Evolutionary conservation across 2,888 invertebrate species (phyloP), one percentile per base, ranked within the genome.

Genomic region (Ennomos fuscantarius): DNA sequence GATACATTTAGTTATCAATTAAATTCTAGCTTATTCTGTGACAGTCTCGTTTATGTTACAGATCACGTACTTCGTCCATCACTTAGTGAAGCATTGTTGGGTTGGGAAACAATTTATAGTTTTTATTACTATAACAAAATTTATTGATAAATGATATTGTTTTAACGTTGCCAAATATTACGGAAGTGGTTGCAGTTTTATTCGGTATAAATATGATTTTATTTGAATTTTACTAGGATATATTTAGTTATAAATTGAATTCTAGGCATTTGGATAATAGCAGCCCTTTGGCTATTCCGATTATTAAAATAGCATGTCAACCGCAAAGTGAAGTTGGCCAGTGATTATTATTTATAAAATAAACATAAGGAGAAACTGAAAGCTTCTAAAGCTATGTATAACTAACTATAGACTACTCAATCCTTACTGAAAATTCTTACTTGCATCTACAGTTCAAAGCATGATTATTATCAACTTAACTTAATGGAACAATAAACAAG

Each of bases 401-500:
- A 39, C 37, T 49, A 41, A n/a, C n/a, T n/a, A n/a, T n/a, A n/a
- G n/a, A n/a, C n/a, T 50, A 50, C 32, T 15, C 37, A 44, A 37
- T 45, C 34, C 51, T 56, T 46, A 42, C 42, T 33, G 13, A 44
- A 48, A 58, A 44, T 44, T 60, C 39, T 35, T 33, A 44, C 39
- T 55, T 55, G 60, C 15, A 35, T 49, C 13, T 24, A 6, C 6
- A 53, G 41, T 59, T 47, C 13, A 43, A 8, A 33, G 15, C 44
- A 46, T 53, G 50, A 63, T 61, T 62, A 59, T 53, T 62, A 64
- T 61, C 45, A 65, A 57, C 42, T 53, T 59, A 56, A 69, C 65
- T 69, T 62, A 68, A 75, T 66, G 68, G 62, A 63, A 60, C 65
- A 43, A 63, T 70, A 70, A 69, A 74, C 68, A 67, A 67, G 57